A percentile compares a stretch with the other conserved stretches of the same genome.
Evolutionary conservation across 2,797 vertebrate genomes (phyloP).

Genomic region (Danio kyathit): DNA sequence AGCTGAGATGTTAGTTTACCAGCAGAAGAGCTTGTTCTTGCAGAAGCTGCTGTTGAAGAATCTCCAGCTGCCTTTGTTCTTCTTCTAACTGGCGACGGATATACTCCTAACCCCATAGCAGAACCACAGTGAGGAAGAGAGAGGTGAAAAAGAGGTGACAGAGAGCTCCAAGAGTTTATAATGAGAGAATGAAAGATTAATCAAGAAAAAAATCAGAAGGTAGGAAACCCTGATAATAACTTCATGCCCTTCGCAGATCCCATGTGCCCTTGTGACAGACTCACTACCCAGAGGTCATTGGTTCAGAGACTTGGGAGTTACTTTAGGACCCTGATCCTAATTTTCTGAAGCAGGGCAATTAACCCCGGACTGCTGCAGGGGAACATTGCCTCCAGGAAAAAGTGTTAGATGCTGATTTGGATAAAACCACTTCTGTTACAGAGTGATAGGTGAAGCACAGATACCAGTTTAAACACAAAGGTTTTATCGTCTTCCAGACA

Average conservation of each 20-base stretch:
- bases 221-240: constrained; percentile 12
- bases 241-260: constrained; percentile 5
- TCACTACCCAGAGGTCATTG: constrained; percentile 12
- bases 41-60: constrained; percentile 98
- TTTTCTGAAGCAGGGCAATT: constrained; percentile 27
- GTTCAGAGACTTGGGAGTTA: constrained; percentile 14
- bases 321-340: constrained; percentile 17
- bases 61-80: constrained; percentile 99
- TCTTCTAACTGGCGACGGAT: constrained; percentile 99
- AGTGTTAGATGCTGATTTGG: background rate
- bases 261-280: background rate
- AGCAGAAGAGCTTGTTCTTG: constrained; percentile 98
- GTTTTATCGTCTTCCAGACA: background rate
- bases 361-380: constrained; percentile 25
- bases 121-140: constrained; percentile 30
- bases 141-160: constrained; percentile 43
- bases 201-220: constrained; percentile 23
- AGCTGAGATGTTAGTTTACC: constrained; percentile 83
- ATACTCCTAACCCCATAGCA: constrained; percentile 86
- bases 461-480: background rate
- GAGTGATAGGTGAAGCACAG: background rate
- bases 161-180: constrained; percentile 28
- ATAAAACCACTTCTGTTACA: background rate
- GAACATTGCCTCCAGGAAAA: background rate
- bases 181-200: constrained; percentile 38